Percentiles rank a stretch among this genome's conserved stretches.
Conservation (phyloP, 1,140 invertebrate genomes). For the Drosophila virilis region DNA sequence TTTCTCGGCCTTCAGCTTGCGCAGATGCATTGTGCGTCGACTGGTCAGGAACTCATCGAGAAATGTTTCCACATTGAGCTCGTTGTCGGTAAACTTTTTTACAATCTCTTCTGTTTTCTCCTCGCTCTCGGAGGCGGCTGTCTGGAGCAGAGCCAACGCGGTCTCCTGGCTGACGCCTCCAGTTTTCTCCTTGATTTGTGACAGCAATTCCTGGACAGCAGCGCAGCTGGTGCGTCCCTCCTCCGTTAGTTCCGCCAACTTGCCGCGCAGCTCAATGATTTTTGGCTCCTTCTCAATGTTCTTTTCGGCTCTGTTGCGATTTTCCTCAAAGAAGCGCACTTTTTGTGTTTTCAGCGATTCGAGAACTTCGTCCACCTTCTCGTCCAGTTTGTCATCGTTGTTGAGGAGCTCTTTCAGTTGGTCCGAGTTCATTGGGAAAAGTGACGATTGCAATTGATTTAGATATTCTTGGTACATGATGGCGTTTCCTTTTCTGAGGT, state of each 20-base stretch:
- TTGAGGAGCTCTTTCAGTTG: slow-evolving; percentile 94
- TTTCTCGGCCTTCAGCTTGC: slow-evolving; percentile 94
- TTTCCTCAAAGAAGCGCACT: slow-evolving; percentile 93
- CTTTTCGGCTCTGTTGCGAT: slow-evolving; percentile 93
- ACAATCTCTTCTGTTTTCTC: slow-evolving; percentile 93
- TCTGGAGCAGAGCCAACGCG: slow-evolving; percentile 92
- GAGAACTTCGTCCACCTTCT: slow-evolving; percentile 89
- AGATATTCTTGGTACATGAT: slow-evolving; percentile 84
- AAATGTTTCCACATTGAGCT: slow-evolving; percentile 91
- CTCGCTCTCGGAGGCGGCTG: slow-evolving; percentile 93
- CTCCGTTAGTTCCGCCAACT: slow-evolving; percentile 89
- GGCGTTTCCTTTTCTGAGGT: not conserved
- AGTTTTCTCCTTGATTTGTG: slow-evolving; percentile 88
- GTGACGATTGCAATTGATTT: slow-evolving; percentile 84
- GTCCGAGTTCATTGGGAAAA: slow-evolving; percentile 88
- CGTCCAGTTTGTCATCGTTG: slow-evolving; percentile 92
- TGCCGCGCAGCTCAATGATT: slow-evolving; percentile 89
- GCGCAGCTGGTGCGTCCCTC: slow-evolving; percentile 88
- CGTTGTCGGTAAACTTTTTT: slow-evolving; percentile 90
- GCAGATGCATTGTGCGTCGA: slow-evolving; percentile 91
- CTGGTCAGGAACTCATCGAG: slow-evolving; percentile 90
- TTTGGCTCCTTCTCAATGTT: slow-evolving; percentile 93
- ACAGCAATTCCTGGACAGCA: slow-evolving; percentile 88
- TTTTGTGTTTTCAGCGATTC: slow-evolving; percentile 92
- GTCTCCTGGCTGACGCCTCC: slow-evolving; percentile 91